phyloP scores from a whole-genome alignment of 2,113 vertebrate species.

The Charadrius vociferus region DNA sequence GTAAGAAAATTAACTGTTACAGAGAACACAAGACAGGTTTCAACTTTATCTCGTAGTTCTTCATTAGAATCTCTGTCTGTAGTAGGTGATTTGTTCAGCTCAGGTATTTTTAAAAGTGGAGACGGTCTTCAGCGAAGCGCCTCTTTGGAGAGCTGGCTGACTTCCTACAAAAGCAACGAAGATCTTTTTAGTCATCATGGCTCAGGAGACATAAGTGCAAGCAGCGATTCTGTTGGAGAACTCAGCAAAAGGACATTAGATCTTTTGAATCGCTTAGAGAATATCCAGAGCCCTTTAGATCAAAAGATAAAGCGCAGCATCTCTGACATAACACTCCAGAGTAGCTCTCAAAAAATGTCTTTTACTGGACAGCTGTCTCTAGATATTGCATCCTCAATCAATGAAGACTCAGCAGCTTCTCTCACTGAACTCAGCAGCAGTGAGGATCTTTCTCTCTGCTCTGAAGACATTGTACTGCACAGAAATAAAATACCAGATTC shows the following conservation, averaged over 20 bases:
- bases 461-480: conserved; percentile 87
- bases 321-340: conserved; percentile 91
- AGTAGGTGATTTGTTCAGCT: conserved; percentile 85
- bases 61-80: conserved; percentile 91
- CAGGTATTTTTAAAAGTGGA: conserved; percentile 79
- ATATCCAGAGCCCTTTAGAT: conserved; percentile 89
- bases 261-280: conserved; percentile 92
- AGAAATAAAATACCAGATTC: conserved; percentile 83
- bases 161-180: conserved; percentile 82
- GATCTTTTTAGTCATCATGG: conserved; percentile 83
- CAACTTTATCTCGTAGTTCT: conserved; percentile 82
- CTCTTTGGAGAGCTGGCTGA: conserved; percentile 90
- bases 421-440: conserved; percentile 92
- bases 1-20: conserved; percentile 53
- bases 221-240: conserved; percentile 85
- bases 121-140: conserved; percentile 87
- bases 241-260: conserved; percentile 94
- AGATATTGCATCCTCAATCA: conserved; percentile 82
- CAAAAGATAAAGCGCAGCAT: conserved; percentile 93
- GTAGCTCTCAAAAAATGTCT: conserved; percentile 80
- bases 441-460: conserved; percentile 90
- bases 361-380: conserved; percentile 69
- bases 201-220: conserved; percentile 78
- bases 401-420: conserved; percentile 88
- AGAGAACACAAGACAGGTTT: conserved; percentile 58